phyloP scores from a whole-genome alignment of 1,140 invertebrate species.

The Himalopsyche phryganea region DNA sequence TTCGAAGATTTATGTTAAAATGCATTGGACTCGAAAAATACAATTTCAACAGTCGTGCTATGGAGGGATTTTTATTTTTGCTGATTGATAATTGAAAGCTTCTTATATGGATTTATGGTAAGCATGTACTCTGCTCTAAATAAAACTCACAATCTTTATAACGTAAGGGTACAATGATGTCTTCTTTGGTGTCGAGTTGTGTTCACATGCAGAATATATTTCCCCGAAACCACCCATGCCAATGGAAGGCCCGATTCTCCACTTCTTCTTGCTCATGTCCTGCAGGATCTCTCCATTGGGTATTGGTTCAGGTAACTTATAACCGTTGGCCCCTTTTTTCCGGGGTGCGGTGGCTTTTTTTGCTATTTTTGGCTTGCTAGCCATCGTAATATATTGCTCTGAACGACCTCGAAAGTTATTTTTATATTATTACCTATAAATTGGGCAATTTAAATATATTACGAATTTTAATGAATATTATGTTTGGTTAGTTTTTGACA shows the following conservation, averaged over 20 bases:
- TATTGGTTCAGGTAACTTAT: slow-evolving; percentile 73
- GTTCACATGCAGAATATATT: slow-evolving; percentile 75
- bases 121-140: too few species aligned
- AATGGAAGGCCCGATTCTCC: slow-evolving; percentile 82
- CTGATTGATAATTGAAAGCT: too few species aligned
- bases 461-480: too few species aligned
- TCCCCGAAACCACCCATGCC: slow-evolving; percentile 93
- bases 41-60: too few species aligned
- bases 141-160: slow-evolving; percentile 72
- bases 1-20: too few species aligned
- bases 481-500: too few species aligned
- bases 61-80: too few species aligned
- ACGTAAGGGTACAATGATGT: slow-evolving; percentile 61
- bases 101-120: too few species aligned
- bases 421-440: too few species aligned
- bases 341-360: slow-evolving; percentile 47
- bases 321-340: slow-evolving; percentile 62
- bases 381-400: slow-evolving; percentile 1
- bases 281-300: slow-evolving; percentile 69
- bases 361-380: slow-evolving; percentile 15
- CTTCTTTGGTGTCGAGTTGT: slow-evolving; percentile 49
- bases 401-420: too few species aligned
- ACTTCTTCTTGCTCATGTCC: slow-evolving; percentile 72
- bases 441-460: too few species aligned
- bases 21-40: too few species aligned